Conservation (phyloP, 2,888 invertebrate species). For the Orthonevra nobilis region DNA sequence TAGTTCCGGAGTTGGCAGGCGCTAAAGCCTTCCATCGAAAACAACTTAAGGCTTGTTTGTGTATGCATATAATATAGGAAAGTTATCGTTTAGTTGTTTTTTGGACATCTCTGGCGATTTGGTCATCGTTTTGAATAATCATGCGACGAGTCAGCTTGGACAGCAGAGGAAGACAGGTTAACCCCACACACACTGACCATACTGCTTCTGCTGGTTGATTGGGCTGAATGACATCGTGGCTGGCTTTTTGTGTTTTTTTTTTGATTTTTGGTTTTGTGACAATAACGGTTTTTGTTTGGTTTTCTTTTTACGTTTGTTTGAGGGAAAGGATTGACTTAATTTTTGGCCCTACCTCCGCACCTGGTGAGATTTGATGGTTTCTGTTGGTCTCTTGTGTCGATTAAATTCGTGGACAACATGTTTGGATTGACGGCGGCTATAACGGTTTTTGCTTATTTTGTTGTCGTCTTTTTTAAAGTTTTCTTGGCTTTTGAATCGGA, state of each 20-base stretch:
- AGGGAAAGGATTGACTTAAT: slow-evolving; percentile 53
- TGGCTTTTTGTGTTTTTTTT: not conserved
- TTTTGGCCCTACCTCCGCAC: slow-evolving; percentile 6
- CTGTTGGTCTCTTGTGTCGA: slow-evolving; percentile 1
- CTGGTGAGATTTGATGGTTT: not conserved
- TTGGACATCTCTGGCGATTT: slow-evolving; percentile 9
- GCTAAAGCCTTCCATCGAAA: not conserved
- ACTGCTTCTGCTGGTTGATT: not conserved
- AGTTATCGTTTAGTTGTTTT: not conserved
- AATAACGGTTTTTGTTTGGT: slow-evolving; percentile 47
- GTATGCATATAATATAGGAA: not conserved
- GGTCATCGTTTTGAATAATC: slow-evolving; percentile 44
- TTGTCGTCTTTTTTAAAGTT: not conserved
- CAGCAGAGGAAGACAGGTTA: slow-evolving; percentile 42
- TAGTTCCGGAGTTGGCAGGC: not conserved
- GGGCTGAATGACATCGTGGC: not conserved
- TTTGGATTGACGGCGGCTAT: slow-evolving; percentile 16
- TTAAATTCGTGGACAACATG: slow-evolving; percentile 5
- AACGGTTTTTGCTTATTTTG: slow-evolving; percentile 21
- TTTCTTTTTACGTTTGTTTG: slow-evolving; percentile 7
- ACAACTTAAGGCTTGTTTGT: too few relatives aligned
- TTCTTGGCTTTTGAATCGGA: not conserved
- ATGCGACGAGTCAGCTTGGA: slow-evolving; percentile 17
- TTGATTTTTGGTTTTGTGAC: slow-evolving; percentile 34
- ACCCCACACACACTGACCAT: slow-evolving; percentile 40